Evolutionary conservation across 1,140 invertebrate genomes (phyloP).

Genomic region (Galendromus occidentalis): DNA sequence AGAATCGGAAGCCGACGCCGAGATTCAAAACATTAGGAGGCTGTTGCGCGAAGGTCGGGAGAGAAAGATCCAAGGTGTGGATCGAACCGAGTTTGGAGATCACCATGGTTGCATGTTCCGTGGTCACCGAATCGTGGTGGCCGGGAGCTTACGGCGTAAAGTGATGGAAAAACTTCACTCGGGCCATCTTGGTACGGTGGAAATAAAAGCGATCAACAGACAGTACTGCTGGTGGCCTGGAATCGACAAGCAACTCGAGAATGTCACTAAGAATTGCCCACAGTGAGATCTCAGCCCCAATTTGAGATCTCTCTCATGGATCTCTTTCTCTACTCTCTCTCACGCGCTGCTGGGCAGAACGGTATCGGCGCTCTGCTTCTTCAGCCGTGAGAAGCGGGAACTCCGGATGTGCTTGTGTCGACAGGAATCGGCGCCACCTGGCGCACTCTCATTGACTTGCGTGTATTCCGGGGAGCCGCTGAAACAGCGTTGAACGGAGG

Average conservation of each 20-base stretch:
- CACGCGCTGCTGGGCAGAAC: too few species aligned
- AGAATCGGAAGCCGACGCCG: neutral
- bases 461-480: too few species aligned
- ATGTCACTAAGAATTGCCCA: neutral
- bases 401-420: too few species aligned
- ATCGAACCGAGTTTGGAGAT: neutral
- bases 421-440: too few species aligned
- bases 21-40: neutral
- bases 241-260: neutral
- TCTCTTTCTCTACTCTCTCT: too few species aligned
- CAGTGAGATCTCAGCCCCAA: neutral
- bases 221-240: neutral
- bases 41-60: neutral
- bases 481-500: too few species aligned
- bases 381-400: too few species aligned
- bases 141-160: neutral
- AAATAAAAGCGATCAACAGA: neutral
- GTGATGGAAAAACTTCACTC: neutral
- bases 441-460: too few species aligned
- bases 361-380: too few species aligned
- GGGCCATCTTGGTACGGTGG: neutral
- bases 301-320: too few species aligned
- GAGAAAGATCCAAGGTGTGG: neutral
- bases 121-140: neutral
- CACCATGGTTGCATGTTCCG: neutral